Evolutionary conservation across 1,140 invertebrate genomes (phyloP), one percentile per base, ranked within the genome.

Genomic region (Drosophila ambigua): DNA sequence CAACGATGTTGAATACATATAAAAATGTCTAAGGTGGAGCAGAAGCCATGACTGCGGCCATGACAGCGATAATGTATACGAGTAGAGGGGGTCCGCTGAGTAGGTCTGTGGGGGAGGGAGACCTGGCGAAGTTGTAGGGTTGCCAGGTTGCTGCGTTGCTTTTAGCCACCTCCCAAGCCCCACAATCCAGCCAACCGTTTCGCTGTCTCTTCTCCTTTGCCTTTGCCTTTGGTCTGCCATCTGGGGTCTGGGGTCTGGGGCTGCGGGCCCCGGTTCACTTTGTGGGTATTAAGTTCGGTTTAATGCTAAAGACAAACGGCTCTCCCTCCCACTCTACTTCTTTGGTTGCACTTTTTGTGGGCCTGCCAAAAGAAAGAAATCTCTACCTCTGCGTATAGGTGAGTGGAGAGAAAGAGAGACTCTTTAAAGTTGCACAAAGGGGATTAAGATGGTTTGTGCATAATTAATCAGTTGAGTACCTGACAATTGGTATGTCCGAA

Each of bases 31-130:
- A 90, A 90, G 85, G 85, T 90, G 85, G 85, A 90, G 85, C 85
- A 90, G 87, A 90, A 90, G 85, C 85, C 85, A 90, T 90, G 85
- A 90, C 85, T 90, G 85, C 77, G 85, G 80, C 80, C 85, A 89
- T 85, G 84, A 88, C 84, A 88, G 84, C 84, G 75, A 87, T 87
- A 87, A 87, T 87, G 83, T 87, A 87, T 82, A 88, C 74, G 35
- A 58, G 53, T 77, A 61, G 50, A n/a, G 41, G 23, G 20, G 45
- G 51, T 20, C 48, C 31, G 46, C 50, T 62, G 46, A 48, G 44
- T 45, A 4, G 5, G 46, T n/a, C 11, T 43, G 53, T 11, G 54
- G 41, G 13, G 46, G 15, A 26, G 52, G 24, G 44, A 55, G 48
- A 39, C 55, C 55, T 57, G 44, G 68, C 49, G 16, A 59, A 43